These are phyloP conservation scores for Gambusia yucatana DNA, from an alignment of 2,797 vertebrate species.

Conservation along the genomic window DNA sequence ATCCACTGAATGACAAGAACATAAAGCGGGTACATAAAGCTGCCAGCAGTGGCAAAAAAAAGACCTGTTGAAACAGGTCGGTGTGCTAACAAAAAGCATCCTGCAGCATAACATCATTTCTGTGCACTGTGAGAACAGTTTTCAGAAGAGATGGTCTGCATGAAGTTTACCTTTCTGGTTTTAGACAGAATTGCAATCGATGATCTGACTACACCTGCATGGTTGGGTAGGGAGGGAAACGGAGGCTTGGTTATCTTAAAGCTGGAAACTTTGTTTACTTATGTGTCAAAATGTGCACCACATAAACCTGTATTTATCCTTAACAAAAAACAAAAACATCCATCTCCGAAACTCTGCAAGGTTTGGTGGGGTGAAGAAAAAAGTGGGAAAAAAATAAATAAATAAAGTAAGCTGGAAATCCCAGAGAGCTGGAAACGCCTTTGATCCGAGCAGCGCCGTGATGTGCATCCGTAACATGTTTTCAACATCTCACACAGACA, in stretches of 20 bases:
- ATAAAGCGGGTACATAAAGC: conserved; percentile 74
- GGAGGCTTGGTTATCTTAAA: conserved; percentile 5
- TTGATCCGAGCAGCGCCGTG: conserved; percentile 44
- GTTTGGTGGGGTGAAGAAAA: conserved; percentile 22
- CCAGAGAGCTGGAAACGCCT: conserved; percentile 40
- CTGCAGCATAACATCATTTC: conserved; percentile 72
- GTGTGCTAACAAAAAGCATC: conserved; percentile 80
- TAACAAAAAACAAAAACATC: neutral
- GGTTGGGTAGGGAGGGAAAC: conserved; percentile 3
- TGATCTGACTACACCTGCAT: conserved; percentile 3
- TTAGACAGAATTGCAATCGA: conserved; percentile 36
- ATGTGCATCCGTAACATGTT: conserved; percentile 43
- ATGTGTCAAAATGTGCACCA: conserved; percentile 2
- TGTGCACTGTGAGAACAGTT: conserved; percentile 58
- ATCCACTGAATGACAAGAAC: conserved; percentile 68
- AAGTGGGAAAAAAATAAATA: no score
- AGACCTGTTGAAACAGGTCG: conserved; percentile 82
- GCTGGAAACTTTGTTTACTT: conserved; percentile 14
- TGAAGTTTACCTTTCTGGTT: conserved; percentile 27
- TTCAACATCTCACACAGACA: conserved; percentile 50
- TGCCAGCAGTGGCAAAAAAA: conserved; percentile 61
- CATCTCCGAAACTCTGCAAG: conserved; percentile 11
- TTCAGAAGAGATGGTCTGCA: conserved; percentile 31
- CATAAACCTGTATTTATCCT: conserved; percentile 12
- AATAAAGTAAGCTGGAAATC: conserved; percentile 50